Base-by-base conservation (phyloP, 1,140 invertebrate genomes). In the Trissolcus basalis region DNA sequence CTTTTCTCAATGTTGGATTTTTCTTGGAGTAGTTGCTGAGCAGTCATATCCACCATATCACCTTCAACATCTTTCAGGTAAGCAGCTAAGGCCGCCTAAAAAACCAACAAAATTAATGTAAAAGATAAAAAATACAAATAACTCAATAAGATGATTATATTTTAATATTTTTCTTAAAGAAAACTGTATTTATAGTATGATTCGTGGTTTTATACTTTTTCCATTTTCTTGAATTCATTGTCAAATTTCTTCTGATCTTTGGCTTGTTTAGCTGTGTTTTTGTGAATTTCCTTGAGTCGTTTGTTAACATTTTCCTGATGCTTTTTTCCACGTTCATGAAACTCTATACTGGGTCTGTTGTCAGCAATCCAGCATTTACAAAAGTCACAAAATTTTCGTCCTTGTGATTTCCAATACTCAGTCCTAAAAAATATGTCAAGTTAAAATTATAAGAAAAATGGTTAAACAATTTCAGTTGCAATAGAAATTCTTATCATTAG, bases 301-400 rank as follows among this genome's bases (percentile, higher is more conserved):
- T 96, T 96, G 61, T 93, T 92, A 16, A 98, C 96, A 93, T 96
- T 98, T 87, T 96, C 94, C 86, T 98, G 95, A 86, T 99, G 97
- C 53, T 94, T 91, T 85, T 95, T 95, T 3, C 97, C 97, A 89
- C 93, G 93, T 88, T 98, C 97, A 88, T 99, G 97, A 85, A 98
- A 98, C 65, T 97, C 95, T 73, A 97, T 91, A 86, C 96, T 98
- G 92, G 96, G 94, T 91, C 96, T 97, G 86, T 99, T 99, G 88
- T 98, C 97, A 54, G 96, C 94, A 78, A 98, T 94, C 97, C 97
- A 99, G 85, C 97, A 98, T 89, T 98, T 99, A 87, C 97, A 99
- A 87, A 97, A 97, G 78, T 98, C 96, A 83, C 97, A 99, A 86
- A 94, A 98, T 86, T 98, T 98, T 58, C 96, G 92, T 0, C 95